Conservation (phyloP, 2,113 vertebrate species). For the Xenopus laevis region DNA sequence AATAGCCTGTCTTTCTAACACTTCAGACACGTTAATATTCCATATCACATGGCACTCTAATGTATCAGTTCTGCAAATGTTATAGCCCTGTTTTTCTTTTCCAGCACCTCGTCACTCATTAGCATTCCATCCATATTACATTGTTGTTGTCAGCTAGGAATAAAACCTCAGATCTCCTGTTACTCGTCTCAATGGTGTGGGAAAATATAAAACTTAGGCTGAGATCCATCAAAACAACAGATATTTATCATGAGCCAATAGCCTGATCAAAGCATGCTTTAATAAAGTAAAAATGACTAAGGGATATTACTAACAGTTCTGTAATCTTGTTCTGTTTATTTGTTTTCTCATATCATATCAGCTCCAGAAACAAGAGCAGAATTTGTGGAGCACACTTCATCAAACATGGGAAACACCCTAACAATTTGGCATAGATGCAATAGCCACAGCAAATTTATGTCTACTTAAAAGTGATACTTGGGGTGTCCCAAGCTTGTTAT, state of each 20-base stretch:
- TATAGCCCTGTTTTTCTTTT: conserved; percentile 55
- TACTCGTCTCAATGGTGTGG: conserved; percentile 3
- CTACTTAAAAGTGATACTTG: too few species aligned
- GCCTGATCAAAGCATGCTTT: not conserved
- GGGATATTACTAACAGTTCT: too few species aligned
- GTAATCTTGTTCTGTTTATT: too few species aligned
- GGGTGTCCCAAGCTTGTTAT: too few species aligned
- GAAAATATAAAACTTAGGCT: conserved; percentile 8
- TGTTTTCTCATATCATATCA: too few species aligned
- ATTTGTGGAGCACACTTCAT: too few species aligned
- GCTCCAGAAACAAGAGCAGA: too few species aligned
- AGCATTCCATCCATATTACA: conserved; percentile 59
- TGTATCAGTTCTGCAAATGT: conserved; percentile 49
- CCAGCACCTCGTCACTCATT: conserved; percentile 56
- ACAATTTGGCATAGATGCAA: too few species aligned
- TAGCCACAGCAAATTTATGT: too few species aligned
- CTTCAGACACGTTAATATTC: conserved; percentile 31
- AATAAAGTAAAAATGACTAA: not conserved
- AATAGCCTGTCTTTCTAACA: conserved; percentile 4
- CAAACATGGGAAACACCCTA: too few species aligned
- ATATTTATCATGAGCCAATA: not conserved
- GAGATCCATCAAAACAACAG: not conserved
- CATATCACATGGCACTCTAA: conserved; percentile 61
- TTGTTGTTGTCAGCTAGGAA: conserved; percentile 12
- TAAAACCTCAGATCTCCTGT: conserved; percentile 10